These are phyloP conservation scores for Asarcornis scutulata DNA, from an alignment of 2,113 vertebrate genomes.

Conservation along the genomic window DNA sequence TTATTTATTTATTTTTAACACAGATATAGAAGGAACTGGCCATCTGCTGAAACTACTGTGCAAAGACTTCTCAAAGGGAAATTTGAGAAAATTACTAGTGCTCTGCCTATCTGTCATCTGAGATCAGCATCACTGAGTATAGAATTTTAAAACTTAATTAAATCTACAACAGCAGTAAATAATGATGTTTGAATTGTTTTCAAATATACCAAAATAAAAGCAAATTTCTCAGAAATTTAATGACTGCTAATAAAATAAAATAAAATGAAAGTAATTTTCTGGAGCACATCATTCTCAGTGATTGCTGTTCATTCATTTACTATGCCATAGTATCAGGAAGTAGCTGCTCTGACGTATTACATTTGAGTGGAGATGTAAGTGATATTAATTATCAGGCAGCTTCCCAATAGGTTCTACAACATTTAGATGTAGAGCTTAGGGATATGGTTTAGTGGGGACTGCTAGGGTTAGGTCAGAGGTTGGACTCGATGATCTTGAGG, in stretches of 20 bases:
- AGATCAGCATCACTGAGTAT: not conserved
- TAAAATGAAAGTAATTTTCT: not conserved
- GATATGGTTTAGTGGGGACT: too few relatives aligned
- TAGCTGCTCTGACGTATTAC: not conserved
- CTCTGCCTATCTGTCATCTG: not conserved
- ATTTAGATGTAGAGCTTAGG: too few relatives aligned
- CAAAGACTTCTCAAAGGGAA: not conserved
- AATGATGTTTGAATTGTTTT: not conserved
- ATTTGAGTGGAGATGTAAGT: not conserved
- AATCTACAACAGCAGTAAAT: not conserved
- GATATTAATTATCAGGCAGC: not conserved
- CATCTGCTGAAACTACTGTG: not conserved
- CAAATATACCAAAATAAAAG: not conserved
- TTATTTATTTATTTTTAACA: too few relatives aligned
- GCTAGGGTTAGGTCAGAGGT: too few relatives aligned
- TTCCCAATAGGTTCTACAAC: not conserved
- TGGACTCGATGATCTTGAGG: too few relatives aligned
- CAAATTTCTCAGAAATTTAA: not conserved
- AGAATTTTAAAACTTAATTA: not conserved
- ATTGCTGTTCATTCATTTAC: not conserved
- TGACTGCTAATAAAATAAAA: not conserved
- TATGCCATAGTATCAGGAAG: not conserved
- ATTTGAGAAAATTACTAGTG: not conserved
- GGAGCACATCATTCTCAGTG: not conserved
- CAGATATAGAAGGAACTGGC: not conserved